phyloP scores from a whole-genome alignment of 2,888 invertebrate genomes.

The Palloptera scutellata region DNA sequence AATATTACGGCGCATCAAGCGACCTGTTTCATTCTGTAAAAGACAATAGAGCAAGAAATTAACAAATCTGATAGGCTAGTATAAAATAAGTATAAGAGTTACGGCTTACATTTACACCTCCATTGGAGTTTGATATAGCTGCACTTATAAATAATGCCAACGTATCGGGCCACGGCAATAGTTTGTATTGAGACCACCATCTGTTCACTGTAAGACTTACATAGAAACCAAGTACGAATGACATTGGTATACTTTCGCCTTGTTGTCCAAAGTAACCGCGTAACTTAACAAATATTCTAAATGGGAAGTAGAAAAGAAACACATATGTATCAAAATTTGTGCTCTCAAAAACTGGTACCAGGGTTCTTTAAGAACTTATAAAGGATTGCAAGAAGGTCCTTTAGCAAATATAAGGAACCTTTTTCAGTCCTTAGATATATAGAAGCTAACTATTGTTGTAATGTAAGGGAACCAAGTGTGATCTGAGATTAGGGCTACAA shows the following conservation, averaged over 20 bases:
- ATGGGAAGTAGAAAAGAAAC: background rate
- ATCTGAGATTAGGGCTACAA: too few species aligned
- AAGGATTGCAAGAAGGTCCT: too few species aligned
- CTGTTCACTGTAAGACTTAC: slow-evolving; percentile 89
- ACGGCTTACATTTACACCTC: slow-evolving; percentile 56
- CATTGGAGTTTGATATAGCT: slow-evolving; percentile 82
- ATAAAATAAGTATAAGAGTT: background rate
- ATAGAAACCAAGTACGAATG: slow-evolving; percentile 95
- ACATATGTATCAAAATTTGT: too few species aligned
- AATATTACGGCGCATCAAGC: slow-evolving; percentile 88
- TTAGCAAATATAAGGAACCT: too few species aligned
- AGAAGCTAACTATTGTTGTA: too few species aligned
- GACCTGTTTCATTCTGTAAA: slow-evolving; percentile 82
- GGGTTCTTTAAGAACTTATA: too few species aligned
- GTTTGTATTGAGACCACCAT: slow-evolving; percentile 96
- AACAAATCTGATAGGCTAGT: background rate
- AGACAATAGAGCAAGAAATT: background rate
- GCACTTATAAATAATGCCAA: slow-evolving; percentile 90
- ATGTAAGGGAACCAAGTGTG: too few species aligned
- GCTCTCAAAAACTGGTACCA: too few species aligned
- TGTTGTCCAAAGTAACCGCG: slow-evolving; percentile 87
- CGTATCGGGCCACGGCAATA: slow-evolving; percentile 93
- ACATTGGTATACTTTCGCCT: slow-evolving; percentile 91
- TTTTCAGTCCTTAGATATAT: too few species aligned
- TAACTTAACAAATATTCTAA: slow-evolving; percentile 86